Evolutionary conservation across 2,888 invertebrate genomes (phyloP).

Genomic region (Sesia bembeciformis): DNA sequence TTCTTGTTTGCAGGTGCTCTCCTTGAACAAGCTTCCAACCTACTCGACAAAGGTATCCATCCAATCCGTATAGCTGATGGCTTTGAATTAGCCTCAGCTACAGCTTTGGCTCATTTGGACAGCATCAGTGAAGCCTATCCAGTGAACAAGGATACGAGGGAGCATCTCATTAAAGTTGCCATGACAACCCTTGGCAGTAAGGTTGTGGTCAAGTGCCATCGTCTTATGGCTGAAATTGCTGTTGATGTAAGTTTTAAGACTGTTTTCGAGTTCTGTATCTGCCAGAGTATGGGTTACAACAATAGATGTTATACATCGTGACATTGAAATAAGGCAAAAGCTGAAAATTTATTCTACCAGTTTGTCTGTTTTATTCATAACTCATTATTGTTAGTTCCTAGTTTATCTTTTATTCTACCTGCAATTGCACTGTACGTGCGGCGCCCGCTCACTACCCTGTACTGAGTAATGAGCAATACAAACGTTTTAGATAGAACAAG

Average conservation of each 20-base stretch:
- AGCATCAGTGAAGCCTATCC: conserved; percentile 92
- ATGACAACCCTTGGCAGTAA: conserved; percentile 99
- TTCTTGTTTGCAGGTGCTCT: conserved; percentile 80
- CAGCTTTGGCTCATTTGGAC: conserved; percentile 89
- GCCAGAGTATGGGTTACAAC: no score
- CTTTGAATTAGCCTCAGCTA: conserved; percentile 95
- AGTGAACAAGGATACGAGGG: conserved; percentile 86
- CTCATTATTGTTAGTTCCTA: no score
- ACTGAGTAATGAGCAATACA: no score
- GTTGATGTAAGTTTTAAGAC: conserved; percentile 74
- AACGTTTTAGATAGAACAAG: no score
- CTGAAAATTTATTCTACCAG: no score
- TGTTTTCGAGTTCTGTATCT: no score
- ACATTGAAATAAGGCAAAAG: no score
- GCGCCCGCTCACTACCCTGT: no score
- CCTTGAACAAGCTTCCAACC: conserved; percentile 92
- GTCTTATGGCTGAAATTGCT: conserved; percentile 99
- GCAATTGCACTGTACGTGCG: no score
- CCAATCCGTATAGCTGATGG: conserved; percentile 99
- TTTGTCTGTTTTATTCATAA: no score
- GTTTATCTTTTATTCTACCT: no score
- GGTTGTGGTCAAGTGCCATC: conserved; percentile 97
- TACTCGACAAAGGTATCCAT: conserved; percentile 97
- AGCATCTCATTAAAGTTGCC: conserved; percentile 93
- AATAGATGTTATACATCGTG: no score